Base-by-base conservation (phyloP, 2,888 invertebrate genomes). In the Lepidochitona cinerea region DNA sequence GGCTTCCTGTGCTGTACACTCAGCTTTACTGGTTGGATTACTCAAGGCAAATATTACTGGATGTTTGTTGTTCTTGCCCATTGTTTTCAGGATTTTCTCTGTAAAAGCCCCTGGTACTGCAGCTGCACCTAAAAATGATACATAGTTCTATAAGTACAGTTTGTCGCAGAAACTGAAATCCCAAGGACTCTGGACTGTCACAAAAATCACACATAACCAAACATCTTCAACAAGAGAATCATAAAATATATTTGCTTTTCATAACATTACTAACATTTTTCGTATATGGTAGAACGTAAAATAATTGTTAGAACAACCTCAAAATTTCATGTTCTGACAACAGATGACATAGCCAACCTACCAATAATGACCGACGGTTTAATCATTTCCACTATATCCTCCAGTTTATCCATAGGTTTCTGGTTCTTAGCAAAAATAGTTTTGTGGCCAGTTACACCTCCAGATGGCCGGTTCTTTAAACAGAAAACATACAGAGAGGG, bases 1-100 rank as follows among this genome's bases (percentile, higher is more conserved):
- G 3, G 98, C 99, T 85, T 97, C 94, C 90, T 97, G 96, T n/a
- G 99, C 99, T n/a, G 99, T 99, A 90, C 99, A 99, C 92, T 99
- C 99, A 0, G 99, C 97, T 92, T 98, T 98, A 91, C 94, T 94
- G 71, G 99, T 99, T 71, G 99, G 99, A 93, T 99, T 99, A 89
- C 98, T 98, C 66, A 99, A 93, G 14, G 99, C 99, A 91, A 99
- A 99, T 84, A 99, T 96, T 77, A 99, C 94, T 1, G 99, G 99
- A 71, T 93, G 93, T 32, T 94, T 93, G 91, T 97, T 97, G 88
- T 94, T 93, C 70, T 92, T 92, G 18, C 93, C 97, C 98, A 99
- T 98, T 88, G 94, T 93, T 84, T 93, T 92, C 72, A 99, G 92
- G 85, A 99, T 96, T 82, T 94, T 94, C 32, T 94, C 91, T 0